Conservation (phyloP, 2,888 invertebrate genomes). For the Melanostoma scalare region DNA sequence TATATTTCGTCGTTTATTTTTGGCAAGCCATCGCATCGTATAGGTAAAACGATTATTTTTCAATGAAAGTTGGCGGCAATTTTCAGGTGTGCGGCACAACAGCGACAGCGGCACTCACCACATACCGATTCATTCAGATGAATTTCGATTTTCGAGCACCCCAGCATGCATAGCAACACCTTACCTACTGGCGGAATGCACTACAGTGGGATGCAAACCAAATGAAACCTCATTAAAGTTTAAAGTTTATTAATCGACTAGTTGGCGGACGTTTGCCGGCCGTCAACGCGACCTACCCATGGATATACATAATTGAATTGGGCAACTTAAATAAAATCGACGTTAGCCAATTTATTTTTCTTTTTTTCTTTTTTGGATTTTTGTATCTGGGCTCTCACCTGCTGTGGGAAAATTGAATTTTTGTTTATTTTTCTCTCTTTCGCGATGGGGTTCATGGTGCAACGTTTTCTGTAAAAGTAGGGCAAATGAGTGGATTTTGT, state of each 20-base stretch:
- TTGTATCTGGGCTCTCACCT: no score
- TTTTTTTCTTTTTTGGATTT: no score
- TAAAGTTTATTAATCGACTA: constrained; percentile 58
- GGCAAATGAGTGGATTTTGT: no score
- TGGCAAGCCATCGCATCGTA: constrained; percentile 43
- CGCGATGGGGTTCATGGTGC: no score
- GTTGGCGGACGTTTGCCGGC: constrained; percentile 49
- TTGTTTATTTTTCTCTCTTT: no score
- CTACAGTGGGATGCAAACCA: constrained; percentile 26
- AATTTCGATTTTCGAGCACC: constrained; percentile 39
- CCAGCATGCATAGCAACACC: background rate
- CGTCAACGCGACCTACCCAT: constrained; percentile 29
- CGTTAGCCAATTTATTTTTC: constrained; percentile 10
- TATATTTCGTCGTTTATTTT: constrained; percentile 43
- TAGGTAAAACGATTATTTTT: constrained; percentile 50
- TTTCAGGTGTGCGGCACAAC: constrained; percentile 52
- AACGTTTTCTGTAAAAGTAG: no score
- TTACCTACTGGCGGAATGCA: constrained; percentile 12
- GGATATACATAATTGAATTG: constrained; percentile 35
- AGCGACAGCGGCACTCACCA: background rate
- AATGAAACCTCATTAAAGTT: constrained; percentile 48
- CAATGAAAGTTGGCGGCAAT: constrained; percentile 65
- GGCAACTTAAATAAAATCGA: constrained; percentile 25
- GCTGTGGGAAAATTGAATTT: no score
- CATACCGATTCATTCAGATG: constrained; percentile 36